Evolutionary conservation across 2,797 vertebrate genomes (phyloP), one percentile per base, ranked within the genome.

Genomic region (Neosilurus mollespiculum): DNA sequence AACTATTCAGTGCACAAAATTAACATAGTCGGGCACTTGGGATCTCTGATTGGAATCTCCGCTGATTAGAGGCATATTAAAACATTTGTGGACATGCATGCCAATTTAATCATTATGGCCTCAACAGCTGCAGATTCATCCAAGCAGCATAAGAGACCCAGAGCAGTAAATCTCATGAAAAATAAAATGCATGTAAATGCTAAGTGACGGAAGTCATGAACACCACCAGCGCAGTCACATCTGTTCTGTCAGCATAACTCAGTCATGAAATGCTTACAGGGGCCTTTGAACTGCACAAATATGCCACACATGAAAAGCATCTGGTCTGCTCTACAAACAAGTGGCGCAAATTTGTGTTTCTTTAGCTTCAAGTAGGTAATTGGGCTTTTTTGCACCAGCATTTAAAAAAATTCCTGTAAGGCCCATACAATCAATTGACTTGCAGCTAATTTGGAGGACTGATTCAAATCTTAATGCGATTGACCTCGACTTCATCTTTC

Each of bases 391-490:
- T 30, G 11, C 56, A 43, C 62, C 56, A 84, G 62, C 53, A 77
- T 80, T 76, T 56, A 70, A 70, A 69, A 1, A 51, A 64, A 56
- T 15, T 80, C 54, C 72, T 79, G 49, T 54, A 80, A 24, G 69
- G 26, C 26, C 9, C 15, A n/a, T 54, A 69, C 26, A 56, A 75
- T 81, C 43, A 78, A 34, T 69, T 49, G 78, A n/a, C 72, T 69
- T 24, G 30, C 53, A 58, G 37, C 61, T 81, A 80, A 84, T 76
- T 79, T 79, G 76, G 37, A 53, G 43, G 58, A 70, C 51, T 69
- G 66, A 71, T 83, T 70, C 22, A 62, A 53, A 70, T 70, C 79
- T 67, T 84, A 62, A 69, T 61, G 37, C 37, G 71, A 84, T 77
- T 69, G 83, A 75, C 78, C 70, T 75, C 34, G 9, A 30, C 30